Percentiles rank a stretch among this genome's conserved stretches.
These are phyloP conservation scores for Morone saxatilis DNA, from an alignment of 2,113 vertebrate genomes.

Conservation along the genomic window DNA sequence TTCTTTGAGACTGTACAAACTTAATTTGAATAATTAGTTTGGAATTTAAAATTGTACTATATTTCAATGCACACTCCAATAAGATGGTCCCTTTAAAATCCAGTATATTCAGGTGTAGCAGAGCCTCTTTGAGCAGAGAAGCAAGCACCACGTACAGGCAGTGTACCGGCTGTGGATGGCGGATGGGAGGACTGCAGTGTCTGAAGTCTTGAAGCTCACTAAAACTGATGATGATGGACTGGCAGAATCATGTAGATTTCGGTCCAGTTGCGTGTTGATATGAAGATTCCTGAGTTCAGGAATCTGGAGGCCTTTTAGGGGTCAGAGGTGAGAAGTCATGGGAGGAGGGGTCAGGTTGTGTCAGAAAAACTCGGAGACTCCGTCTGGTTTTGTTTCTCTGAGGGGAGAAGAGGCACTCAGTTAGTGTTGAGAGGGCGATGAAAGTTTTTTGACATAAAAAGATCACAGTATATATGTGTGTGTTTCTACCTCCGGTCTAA, in stretches of 20 bases:
- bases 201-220: background rate
- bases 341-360: constrained; percentile 43
- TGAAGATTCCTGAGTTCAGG: constrained; percentile 35
- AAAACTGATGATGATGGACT: background rate
- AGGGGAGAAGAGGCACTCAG: background rate
- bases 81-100: constrained; percentile 39
- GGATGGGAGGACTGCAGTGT: background rate
- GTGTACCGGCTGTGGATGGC: background rate
- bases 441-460: background rate
- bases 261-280: constrained; percentile 20
- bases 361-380: constrained; percentile 78
- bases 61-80: constrained; percentile 23
- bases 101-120: constrained; percentile 43
- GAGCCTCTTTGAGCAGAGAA: constrained; percentile 28
- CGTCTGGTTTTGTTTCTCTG: constrained; percentile 80
- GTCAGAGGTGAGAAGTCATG: constrained; percentile 56
- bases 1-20: no score
- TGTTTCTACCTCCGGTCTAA: constrained; percentile 71
- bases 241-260: background rate
- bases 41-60: background rate
- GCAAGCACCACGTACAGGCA: background rate
- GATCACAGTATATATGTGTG: background rate
- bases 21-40: background rate
- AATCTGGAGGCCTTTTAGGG: constrained; percentile 34
- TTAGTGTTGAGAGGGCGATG: background rate